Percentiles rank a stretch among this genome's conserved stretches.
Conservation (phyloP, 2,888 invertebrate genomes). For the Drosophila suboccidentalis region DNA sequence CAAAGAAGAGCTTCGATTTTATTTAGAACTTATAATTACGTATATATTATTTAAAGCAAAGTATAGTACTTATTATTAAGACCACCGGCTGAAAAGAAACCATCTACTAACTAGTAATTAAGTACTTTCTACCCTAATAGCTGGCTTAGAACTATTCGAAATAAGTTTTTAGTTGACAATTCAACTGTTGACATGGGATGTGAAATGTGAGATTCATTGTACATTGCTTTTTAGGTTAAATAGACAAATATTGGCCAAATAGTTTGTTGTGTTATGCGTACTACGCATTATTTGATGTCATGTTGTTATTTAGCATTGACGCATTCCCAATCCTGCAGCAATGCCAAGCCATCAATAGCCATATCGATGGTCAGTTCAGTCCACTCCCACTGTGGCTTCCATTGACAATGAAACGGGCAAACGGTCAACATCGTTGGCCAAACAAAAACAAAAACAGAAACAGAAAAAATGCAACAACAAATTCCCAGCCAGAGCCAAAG, state of each 20-base stretch:
- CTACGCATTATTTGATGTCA: constrained; percentile 10
- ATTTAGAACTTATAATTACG: too few species aligned
- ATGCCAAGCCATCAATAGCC: constrained; percentile 50
- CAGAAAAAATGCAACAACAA: constrained; percentile 8
- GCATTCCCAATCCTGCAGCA: constrained; percentile 50
- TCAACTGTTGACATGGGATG: not conserved
- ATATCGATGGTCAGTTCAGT: constrained; percentile 50
- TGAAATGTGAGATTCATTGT: not conserved
- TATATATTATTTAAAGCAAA: too few species aligned
- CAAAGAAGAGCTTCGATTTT: too few species aligned
- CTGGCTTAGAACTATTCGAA: not conserved
- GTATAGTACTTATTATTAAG: not conserved
- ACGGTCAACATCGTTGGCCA: constrained; percentile 40
- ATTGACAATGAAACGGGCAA: constrained; percentile 55
- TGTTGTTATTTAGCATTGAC: constrained; percentile 22
- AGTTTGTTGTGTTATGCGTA: not conserved
- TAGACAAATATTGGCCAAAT: not conserved
- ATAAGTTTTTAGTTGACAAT: constrained; percentile 1
- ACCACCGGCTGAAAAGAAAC: not conserved
- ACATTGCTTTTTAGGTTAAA: not conserved
- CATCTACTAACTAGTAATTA: not conserved
- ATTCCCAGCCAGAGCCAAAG: constrained; percentile 12
- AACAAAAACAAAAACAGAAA: constrained; percentile 12
- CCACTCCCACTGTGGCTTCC: constrained; percentile 32
- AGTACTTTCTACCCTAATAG: not conserved